Evolutionary conservation across 2,113 vertebrate species (phyloP), one percentile per base, ranked within the genome.

Genomic region (Sardina pilchardus): DNA sequence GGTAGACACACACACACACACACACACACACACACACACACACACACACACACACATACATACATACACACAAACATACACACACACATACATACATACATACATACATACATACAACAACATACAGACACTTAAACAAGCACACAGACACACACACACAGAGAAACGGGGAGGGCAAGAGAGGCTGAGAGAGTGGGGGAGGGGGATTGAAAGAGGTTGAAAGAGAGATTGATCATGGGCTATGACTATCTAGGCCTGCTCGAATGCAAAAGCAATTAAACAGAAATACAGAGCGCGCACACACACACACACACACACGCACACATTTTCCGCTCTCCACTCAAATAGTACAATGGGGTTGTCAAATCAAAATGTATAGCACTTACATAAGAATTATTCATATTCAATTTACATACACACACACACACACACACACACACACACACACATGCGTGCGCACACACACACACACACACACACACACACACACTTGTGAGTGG

Each of bases 381-480:
- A 14, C 63, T 71, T 34, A 71, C 63, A 71, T 71, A 34, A 71
- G 8, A 71, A 71, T 71, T 71, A 34, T 71, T 71, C 63, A 71
- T 71, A 30, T 71, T 30, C 8, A 3, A 71, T 71, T 26, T 12
- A 71, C 26, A 71, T 7, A 71, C 30, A 71, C 59, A 30, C 63
- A 71, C n/a, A 34, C 63, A 71, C 59, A 67, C 59, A 67, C 59
- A 63, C 56, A 63, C 56, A 63, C 24, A 67, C 59, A 21, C 53
- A 59, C 53, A 59, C 53, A 59, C 53, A 59, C 53, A 26, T 17
- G 26, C 34, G 63, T 9, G 16, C n/a, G n/a, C 30, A 71, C 59
- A 30, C 63, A 71, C n/a, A 34, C 63, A 71, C 59, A 67, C 59
- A 67, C 59, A 63, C 56, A 63, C 56, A 63, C 24, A 67, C 59